Evolutionary conservation across 1,140 invertebrate species (phyloP), one percentile per base, ranked within the genome.

Genomic region (Arion vulgaris): DNA sequence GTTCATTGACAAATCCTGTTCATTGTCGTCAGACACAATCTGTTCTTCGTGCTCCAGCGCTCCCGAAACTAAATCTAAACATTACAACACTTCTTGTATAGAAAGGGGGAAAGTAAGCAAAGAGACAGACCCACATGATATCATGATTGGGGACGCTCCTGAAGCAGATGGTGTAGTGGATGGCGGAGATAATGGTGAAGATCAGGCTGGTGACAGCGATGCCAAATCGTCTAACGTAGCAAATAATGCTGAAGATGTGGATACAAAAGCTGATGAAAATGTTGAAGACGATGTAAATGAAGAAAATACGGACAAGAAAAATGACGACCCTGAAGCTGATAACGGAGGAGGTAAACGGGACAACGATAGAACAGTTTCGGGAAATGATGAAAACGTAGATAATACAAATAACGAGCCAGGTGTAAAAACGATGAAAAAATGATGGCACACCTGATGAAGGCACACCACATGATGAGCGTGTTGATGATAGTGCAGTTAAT

Each of bases 81-180:
- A 51, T 23, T 77, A 39, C 74, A 7, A 9, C 19, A 13, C 17
- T 4, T 28, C 28, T 7, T 74, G 72, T 28, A n/a, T 9, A 26
- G n/a, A 26, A 11, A n/a, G 72, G 15, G 72, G 17, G 1, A 26
- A 17, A 13, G 13, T 41, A 26, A 9, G 19, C 5, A 32, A 4
- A 74, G n/a, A n/a, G 26, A 74, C 1, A 1, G 38, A 39, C 68
- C 68, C 9, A 1, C 36, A 38, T 11, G 68, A 38, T 32, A 11
- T 69, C 32, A 38, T 69, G 68, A 69, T 34, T 15, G 68, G 68
- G n/a, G 68, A 69, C n/a, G 68, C 68, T 28, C 4, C 68, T 74
- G 72, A 39, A 17, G 38, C 38, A 11, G 38, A 1, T 9, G 41
- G 28, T 23, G n/a, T 13, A 2, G 7, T 28, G 13, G 72, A 49